Conservation (phyloP, 1,140 invertebrate species). For the Dysdera silvatica region DNA sequence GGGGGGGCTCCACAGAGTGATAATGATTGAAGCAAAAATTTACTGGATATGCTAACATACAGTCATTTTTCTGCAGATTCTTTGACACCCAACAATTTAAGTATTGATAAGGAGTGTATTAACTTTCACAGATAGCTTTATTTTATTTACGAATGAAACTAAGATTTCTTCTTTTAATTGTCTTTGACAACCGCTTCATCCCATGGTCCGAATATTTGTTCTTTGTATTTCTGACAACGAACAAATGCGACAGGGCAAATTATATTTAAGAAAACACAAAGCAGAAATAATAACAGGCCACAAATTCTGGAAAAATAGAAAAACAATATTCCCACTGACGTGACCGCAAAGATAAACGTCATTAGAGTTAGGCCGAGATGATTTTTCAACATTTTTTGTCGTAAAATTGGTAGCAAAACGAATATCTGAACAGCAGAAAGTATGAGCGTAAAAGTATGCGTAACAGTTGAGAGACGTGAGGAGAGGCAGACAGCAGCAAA, state of each 20-base stretch:
- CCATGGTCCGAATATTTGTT: slow-evolving; percentile 44
- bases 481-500: slow-evolving; percentile 90
- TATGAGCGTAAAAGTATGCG: slow-evolving; percentile 78
- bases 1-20: too few species aligned
- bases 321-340: neutral
- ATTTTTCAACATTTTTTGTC: slow-evolving; percentile 48
- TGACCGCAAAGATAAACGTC: slow-evolving; percentile 2
- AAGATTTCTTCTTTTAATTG: neutral
- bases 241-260: slow-evolving; percentile 71
- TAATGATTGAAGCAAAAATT: too few species aligned
- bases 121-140: too few species aligned
- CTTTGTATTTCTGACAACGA: slow-evolving; percentile 71
- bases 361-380: neutral
- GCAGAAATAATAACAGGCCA: slow-evolving; percentile 44
- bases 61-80: too few species aligned
- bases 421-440: slow-evolving; percentile 78
- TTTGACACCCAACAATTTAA: too few species aligned
- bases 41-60: too few species aligned
- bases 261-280: slow-evolving; percentile 47
- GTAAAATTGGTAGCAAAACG: slow-evolving; percentile 74
- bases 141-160: neutral
- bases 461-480: slow-evolving; percentile 71
- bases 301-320: slow-evolving; percentile 1
- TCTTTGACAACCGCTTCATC: slow-evolving; percentile 21
- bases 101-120: too few species aligned